Conservation (phyloP, 2,113 vertebrate species). For the Pituophis catenifer region DNA sequence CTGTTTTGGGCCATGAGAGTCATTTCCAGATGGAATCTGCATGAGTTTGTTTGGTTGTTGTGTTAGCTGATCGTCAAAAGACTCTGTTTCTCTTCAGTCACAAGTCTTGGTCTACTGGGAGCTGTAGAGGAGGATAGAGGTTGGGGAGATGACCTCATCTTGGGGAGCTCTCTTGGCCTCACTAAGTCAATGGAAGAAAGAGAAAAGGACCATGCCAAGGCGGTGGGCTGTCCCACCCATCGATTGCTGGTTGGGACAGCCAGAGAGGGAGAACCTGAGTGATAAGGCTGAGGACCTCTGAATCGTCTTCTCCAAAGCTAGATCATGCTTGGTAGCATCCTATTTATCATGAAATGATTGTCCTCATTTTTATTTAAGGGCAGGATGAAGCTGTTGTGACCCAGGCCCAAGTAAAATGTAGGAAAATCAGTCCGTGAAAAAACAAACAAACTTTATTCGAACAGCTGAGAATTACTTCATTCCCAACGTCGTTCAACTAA, state of each 20-base stretch:
- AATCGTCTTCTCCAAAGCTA: neutral
- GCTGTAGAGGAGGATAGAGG: constrained; percentile 41
- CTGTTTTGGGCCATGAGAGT: constrained; percentile 25
- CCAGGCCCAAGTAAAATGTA: too few species aligned
- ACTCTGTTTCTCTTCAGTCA: constrained; percentile 58
- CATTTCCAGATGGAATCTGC: constrained; percentile 45
- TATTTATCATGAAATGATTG: neutral
- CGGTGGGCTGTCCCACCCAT: neutral
- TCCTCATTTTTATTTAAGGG: neutral
- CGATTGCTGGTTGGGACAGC: constrained; percentile 15
- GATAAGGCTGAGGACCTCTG: neutral
- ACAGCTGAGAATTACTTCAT: too few species aligned
- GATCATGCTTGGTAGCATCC: neutral
- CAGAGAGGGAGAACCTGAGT: neutral
- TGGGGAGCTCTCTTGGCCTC: constrained; percentile 29
- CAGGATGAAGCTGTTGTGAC: neutral
- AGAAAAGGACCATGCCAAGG: neutral
- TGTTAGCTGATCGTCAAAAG: constrained; percentile 61
- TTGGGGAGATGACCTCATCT: constrained; percentile 66
- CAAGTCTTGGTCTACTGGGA: constrained; percentile 52
- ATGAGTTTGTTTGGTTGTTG: constrained; percentile 62
- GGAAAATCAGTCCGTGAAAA: too few species aligned
- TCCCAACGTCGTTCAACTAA: too few species aligned
- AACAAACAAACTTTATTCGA: too few species aligned
- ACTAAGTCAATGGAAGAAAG: constrained; percentile 54